A percentile compares a stretch with the other conserved stretches of the same genome.
Conservation (phyloP, 2,888 invertebrate species). For the Cerceris ruficornis region DNA sequence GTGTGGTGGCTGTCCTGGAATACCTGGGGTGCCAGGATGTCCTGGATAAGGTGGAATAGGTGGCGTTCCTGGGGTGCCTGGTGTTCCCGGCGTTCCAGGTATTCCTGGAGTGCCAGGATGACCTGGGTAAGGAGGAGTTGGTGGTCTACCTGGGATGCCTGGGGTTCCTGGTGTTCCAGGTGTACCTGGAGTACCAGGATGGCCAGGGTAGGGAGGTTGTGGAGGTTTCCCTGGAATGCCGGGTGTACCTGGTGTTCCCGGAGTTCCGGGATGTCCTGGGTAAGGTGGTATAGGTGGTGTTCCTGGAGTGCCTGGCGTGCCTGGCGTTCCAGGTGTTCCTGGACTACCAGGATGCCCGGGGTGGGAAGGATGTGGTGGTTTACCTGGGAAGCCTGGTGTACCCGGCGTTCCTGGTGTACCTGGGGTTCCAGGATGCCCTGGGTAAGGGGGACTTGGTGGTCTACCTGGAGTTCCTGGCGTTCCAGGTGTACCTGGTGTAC, state of each 20-base stretch:
- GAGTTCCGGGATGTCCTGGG: constrained; percentile 63
- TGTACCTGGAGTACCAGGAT: constrained; percentile 44
- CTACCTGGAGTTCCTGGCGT: constrained; percentile 55
- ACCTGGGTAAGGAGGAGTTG: constrained; percentile 51
- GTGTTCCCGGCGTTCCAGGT: constrained; percentile 62
- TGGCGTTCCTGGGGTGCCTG: constrained; percentile 39
- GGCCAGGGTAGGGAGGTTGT: constrained; percentile 46
- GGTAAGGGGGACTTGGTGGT: constrained; percentile 50
- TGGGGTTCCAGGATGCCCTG: constrained; percentile 51
- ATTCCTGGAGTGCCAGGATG: constrained; percentile 50
- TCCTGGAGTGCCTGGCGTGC: constrained; percentile 64
- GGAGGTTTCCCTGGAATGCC: constrained; percentile 67
- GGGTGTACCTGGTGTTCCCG: constrained; percentile 50
- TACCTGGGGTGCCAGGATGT: constrained; percentile 30
- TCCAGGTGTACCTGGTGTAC: constrained; percentile 59
- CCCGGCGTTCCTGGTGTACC: constrained; percentile 65
- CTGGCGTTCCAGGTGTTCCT: constrained; percentile 62
- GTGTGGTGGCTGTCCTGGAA: constrained; percentile 39
- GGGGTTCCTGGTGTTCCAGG: constrained; percentile 52
- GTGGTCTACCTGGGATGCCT: constrained; percentile 45
- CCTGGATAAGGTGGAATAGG: constrained; percentile 57
- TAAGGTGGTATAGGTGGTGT: constrained; percentile 50
- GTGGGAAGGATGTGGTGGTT: constrained; percentile 59
- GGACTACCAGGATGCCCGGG: constrained; percentile 64
- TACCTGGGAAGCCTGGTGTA: constrained; percentile 53